A percentile compares a stretch with the other conserved stretches of the same genome.
Conservation (phyloP, 1,140 invertebrate species). For the Drosophila pseudoobscura region DNA sequence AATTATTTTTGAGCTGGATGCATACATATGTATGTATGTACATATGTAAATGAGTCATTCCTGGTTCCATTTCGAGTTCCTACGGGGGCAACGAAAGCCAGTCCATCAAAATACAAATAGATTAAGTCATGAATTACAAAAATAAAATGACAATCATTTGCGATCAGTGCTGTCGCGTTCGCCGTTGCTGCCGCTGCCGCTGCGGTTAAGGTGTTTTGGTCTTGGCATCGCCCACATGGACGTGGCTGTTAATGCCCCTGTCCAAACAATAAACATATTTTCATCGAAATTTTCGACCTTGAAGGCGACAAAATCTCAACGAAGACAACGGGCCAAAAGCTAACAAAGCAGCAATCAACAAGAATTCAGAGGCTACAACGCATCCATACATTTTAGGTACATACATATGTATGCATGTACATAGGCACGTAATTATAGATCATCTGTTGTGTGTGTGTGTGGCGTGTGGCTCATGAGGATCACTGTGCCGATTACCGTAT, state of each 20-base stretch:
- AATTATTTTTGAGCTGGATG: too few relatives aligned
- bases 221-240: slow-evolving; percentile 65
- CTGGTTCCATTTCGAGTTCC: slow-evolving; percentile 28
- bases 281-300: slow-evolving; percentile 74
- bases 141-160: slow-evolving; percentile 76
- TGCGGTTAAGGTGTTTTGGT: slow-evolving; percentile 58
- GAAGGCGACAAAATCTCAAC: slow-evolving; percentile 29
- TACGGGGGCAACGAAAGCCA: slow-evolving; percentile 33
- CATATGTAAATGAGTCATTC: slow-evolving; percentile 19
- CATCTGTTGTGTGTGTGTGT: neutral
- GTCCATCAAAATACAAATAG: slow-evolving; percentile 50
- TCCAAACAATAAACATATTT: slow-evolving; percentile 79
- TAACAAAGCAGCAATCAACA: slow-evolving; percentile 17
- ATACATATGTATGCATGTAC: too few relatives aligned
- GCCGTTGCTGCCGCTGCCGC: slow-evolving; percentile 3
- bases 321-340: slow-evolving; percentile 22
- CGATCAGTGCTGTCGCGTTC: slow-evolving; percentile 16
- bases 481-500: neutral
- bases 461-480: neutral
- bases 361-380: neutral
- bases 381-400: slow-evolving; percentile 1
- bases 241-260: slow-evolving; percentile 31
- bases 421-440: too few relatives aligned
- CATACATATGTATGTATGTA: too few relatives aligned
- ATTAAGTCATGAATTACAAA: slow-evolving; percentile 77